Evolutionary conservation across 2,888 invertebrate species (phyloP).

Genomic region (Polyploca ridens): DNA sequence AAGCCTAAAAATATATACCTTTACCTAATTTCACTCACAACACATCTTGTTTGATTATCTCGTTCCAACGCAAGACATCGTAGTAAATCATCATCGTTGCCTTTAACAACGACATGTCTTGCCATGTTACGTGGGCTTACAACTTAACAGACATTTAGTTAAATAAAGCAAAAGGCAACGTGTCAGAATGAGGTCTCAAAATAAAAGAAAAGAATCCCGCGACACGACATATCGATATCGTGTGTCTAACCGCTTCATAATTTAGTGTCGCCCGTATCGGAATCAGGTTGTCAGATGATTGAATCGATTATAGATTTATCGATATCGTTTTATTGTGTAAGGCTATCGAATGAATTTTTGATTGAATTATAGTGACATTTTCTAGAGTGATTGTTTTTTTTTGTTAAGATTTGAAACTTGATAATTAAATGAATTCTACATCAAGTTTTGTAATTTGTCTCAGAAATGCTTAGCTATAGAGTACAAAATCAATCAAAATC

Average conservation of each 20-base stretch:
- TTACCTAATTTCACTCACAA: no score
- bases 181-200: constrained; percentile 3
- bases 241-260: constrained; percentile 8
- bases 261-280: constrained; percentile 11
- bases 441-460: not conserved
- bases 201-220: not conserved
- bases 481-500: no score
- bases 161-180: constrained; percentile 8
- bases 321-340: not conserved
- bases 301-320: constrained; percentile 9
- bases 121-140: constrained; percentile 9
- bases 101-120: not conserved
- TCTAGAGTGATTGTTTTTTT: not conserved
- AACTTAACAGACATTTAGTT: not conserved
- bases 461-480: no score
- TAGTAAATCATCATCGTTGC: not conserved
- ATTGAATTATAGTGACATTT: constrained; percentile 9
- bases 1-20: no score
- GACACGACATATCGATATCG: constrained; percentile 10
- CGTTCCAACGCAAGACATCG: not conserved
- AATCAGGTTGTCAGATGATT: constrained; percentile 7
- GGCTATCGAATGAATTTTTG: not conserved
- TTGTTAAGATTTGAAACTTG: no score
- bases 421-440: no score
- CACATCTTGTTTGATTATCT: no score